Conservation (phyloP, 2,888 invertebrate genomes). For the Nematopogon swammerdamellus region DNA sequence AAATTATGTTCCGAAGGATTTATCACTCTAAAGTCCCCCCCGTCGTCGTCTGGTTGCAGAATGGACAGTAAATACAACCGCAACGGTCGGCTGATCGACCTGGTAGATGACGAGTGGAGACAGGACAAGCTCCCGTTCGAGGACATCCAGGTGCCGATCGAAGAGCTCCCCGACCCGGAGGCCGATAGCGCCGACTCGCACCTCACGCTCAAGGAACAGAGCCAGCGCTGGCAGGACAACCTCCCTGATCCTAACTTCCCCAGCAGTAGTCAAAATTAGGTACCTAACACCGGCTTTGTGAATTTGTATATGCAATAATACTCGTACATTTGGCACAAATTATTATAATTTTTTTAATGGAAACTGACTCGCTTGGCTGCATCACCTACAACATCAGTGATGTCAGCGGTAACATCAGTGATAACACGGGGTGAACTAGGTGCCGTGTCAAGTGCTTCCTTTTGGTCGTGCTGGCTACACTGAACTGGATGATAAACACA, state of each 20-base stretch:
- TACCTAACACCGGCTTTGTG: conserved; percentile 16
- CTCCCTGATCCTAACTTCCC: conserved; percentile 42
- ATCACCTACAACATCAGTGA: too few species aligned
- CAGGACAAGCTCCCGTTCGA: conserved; percentile 80
- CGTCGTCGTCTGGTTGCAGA: too few species aligned
- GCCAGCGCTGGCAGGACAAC: conserved; percentile 64
- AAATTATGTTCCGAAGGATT: too few species aligned
- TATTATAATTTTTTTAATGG: too few species aligned
- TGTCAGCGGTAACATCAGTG: background rate
- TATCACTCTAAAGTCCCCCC: too few species aligned
- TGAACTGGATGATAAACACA: too few species aligned
- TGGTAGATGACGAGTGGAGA: conserved; percentile 86
- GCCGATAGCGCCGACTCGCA: conserved; percentile 90
- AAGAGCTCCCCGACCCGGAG: conserved; percentile 89
- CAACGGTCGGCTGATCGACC: conserved; percentile 72
- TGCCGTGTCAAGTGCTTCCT: too few species aligned
- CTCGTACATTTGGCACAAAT: too few species aligned
- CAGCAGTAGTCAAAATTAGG: conserved; percentile 43
- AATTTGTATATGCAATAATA: too few species aligned
- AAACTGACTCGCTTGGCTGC: too few species aligned
- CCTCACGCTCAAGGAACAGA: conserved; percentile 84
- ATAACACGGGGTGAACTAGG: too few species aligned
- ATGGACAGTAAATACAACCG: conserved; percentile 79
- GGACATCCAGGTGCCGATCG: conserved; percentile 76
- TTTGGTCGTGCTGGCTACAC: too few species aligned